A percentile compares a stretch with the other conserved stretches of the same genome.
Conservation (phyloP, 2,797 vertebrate species). For the Salmo trutta region DNA sequence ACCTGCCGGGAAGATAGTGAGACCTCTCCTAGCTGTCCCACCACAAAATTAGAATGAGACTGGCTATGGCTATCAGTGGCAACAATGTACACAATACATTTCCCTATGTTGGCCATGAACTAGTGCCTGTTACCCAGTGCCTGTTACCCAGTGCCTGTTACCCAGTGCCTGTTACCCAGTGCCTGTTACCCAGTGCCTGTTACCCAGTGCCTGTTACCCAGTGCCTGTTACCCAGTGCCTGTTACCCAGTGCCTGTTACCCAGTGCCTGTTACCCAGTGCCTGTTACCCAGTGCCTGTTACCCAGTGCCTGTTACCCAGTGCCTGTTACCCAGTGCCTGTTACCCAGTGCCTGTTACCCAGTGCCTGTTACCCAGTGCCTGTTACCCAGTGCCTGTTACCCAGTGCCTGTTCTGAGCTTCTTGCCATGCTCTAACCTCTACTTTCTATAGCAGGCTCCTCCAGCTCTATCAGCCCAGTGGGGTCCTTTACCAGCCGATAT, state of each 20-base stretch:
- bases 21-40: too few relatives aligned
- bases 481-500: slow-evolving; percentile 84
- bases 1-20: too few relatives aligned
- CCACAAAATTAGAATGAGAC: neutral
- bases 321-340: neutral
- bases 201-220: neutral
- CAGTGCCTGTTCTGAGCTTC: neutral
- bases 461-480: slow-evolving; percentile 85
- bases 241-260: neutral
- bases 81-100: neutral
- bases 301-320: neutral
- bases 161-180: neutral
- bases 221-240: neutral
- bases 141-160: neutral
- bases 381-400: neutral
- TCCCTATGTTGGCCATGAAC: neutral
- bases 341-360: neutral
- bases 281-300: neutral
- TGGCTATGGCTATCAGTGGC: neutral
- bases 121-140: neutral
- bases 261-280: neutral
- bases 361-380: neutral
- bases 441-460: slow-evolving; percentile 78
- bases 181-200: neutral
- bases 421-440: neutral